These are phyloP conservation scores for Calyptomena viridis DNA, from an alignment of 2,113 vertebrate genomes.

Conservation along the genomic window DNA sequence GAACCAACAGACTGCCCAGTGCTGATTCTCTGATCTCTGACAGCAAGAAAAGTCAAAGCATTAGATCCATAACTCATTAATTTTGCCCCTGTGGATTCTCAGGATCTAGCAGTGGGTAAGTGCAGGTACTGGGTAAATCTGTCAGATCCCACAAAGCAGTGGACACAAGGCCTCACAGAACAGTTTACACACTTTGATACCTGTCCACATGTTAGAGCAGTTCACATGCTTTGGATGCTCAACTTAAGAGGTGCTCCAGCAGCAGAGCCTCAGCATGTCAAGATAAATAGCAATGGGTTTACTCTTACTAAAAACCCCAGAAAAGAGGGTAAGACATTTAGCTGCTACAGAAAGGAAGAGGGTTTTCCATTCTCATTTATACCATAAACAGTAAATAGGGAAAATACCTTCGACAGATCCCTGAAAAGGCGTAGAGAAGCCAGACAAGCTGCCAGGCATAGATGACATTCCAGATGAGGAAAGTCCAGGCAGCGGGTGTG, in stretches of 20 bases:
- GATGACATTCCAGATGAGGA: constrained; percentile 67
- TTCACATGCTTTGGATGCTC: neutral
- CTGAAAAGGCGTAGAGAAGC: constrained; percentile 42
- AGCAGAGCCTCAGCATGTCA: neutral
- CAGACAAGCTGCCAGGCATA: constrained; percentile 56
- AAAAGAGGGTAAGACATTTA: neutral
- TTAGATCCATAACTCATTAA: neutral
- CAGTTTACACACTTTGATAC: neutral
- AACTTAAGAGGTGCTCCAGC: neutral
- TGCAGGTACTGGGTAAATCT: neutral
- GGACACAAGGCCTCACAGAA: neutral
- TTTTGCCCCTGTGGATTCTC: neutral
- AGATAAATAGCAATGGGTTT: neutral
- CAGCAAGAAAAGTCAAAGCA: neutral
- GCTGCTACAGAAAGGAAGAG: neutral
- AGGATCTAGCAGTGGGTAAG: neutral
- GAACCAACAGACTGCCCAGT: neutral
- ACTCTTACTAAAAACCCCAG: neutral
- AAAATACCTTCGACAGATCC: constrained; percentile 52
- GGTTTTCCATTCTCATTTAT: neutral
- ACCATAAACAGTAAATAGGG: accelerated
- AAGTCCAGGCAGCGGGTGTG: constrained; percentile 60
- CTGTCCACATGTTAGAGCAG: neutral
- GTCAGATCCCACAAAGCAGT: accelerated
- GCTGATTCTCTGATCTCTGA: neutral